Conservation (phyloP, 1,140 invertebrate species). For the Platorchestia sp. region DNA sequence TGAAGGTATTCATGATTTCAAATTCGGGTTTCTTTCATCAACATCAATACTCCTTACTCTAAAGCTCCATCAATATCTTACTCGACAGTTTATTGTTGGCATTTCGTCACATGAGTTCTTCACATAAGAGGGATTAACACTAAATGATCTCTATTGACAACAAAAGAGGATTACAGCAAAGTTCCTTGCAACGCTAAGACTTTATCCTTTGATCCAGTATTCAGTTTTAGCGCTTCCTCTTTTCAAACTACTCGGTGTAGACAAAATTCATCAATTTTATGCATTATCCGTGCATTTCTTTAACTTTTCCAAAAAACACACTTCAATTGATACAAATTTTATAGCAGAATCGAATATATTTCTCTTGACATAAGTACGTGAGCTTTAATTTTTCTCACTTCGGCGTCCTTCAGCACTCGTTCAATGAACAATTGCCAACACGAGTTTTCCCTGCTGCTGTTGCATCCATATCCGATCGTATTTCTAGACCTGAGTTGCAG, state of each 20-base stretch:
- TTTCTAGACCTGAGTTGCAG: not conserved
- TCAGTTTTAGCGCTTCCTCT: too few relatives aligned
- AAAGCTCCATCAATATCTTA: too few relatives aligned
- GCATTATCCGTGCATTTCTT: too few relatives aligned
- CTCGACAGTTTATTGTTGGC: too few relatives aligned
- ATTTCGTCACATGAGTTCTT: too few relatives aligned
- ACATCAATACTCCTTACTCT: too few relatives aligned
- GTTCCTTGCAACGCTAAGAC: not conserved
- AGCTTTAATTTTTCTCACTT: not conserved
- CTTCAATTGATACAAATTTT: not conserved
- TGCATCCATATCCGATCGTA: not conserved
- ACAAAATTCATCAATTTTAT: too few relatives aligned
- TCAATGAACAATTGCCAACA: not conserved
- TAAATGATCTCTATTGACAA: not conserved
- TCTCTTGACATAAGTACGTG: not conserved
- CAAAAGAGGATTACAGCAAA: not conserved
- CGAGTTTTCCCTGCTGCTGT: not conserved
- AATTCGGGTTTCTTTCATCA: too few relatives aligned
- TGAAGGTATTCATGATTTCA: too few relatives aligned
- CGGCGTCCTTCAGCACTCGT: not conserved
- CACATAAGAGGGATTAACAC: not conserved
- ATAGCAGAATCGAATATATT: not conserved
- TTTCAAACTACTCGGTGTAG: too few relatives aligned
- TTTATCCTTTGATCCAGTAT: too few relatives aligned
- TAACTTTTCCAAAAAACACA: not conserved